phyloP scores from a whole-genome alignment of 2,797 vertebrate genomes.

The Halcyon chelicuti region DNA sequence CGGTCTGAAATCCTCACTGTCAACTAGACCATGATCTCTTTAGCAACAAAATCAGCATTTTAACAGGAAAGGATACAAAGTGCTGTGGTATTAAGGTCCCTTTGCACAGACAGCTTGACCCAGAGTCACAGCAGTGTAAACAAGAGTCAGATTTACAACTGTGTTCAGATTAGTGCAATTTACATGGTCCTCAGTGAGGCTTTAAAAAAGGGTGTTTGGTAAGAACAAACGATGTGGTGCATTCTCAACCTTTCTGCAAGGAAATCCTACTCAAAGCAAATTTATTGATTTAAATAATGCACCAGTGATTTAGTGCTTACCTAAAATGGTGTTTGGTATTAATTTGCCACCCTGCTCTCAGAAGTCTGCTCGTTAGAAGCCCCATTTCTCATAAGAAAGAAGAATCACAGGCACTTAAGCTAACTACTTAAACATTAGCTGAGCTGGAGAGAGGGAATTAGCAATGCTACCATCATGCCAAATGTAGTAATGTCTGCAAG shows the following conservation, averaged over 20 bases:
- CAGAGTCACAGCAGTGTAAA: neutral
- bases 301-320: slow-evolving; percentile 4
- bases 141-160: neutral
- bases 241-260: neutral
- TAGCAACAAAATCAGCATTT: neutral
- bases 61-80: neutral
- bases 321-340: slow-evolving; percentile 3
- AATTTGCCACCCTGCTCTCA: neutral
- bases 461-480: neutral
- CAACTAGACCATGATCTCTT: neutral
- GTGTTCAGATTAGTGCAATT: neutral
- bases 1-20: neutral
- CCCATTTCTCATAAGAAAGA: neutral
- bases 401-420: neutral
- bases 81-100: neutral
- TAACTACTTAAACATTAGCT: slow-evolving; percentile 12
- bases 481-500: slow-evolving; percentile 4
- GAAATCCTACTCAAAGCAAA: neutral
- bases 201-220: neutral
- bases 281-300: slow-evolving; percentile 42
- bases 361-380: neutral
- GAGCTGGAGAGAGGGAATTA: slow-evolving; percentile 9
- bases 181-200: neutral
- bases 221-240: neutral
- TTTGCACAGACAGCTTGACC: neutral